A percentile compares a stretch with the other conserved stretches of the same genome.
phyloP scores from a whole-genome alignment of 1,140 invertebrate genomes.

The Paracyclopina nana region DNA sequence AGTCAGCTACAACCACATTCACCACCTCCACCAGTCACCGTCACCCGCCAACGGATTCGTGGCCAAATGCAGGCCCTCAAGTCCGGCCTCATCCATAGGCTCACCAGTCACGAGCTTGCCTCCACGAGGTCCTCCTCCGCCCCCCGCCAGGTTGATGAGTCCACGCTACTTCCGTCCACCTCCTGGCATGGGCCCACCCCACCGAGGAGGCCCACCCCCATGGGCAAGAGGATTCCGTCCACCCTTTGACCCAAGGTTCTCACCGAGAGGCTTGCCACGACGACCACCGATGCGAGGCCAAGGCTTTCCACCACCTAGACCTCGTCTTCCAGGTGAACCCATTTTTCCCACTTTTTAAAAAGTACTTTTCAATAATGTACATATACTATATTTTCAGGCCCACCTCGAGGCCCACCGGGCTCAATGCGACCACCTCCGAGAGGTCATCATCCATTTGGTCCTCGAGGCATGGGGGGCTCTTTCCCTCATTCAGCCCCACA shows the following conservation, averaged over 20 bases:
- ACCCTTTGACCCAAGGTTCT: too few species aligned
- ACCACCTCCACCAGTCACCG: background rate
- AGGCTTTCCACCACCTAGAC: too few species aligned
- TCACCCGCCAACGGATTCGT: background rate
- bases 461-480: background rate
- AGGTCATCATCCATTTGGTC: background rate
- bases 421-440: background rate
- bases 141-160: too few species aligned
- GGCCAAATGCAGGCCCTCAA: background rate
- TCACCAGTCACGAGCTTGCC: background rate
- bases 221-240: too few species aligned
- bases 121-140: background rate
- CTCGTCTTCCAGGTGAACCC: too few species aligned
- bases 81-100: background rate
- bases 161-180: background rate
- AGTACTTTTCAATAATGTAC: too few species aligned
- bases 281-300: too few species aligned
- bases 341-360: too few species aligned
- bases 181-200: background rate
- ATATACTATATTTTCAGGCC: too few species aligned
- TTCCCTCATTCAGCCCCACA: background rate
- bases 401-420: background rate
- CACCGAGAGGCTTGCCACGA: too few species aligned
- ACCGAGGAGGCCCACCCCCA: background rate
- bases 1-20: background rate